These are phyloP conservation scores for Pipistrellus kuhlii DNA, from an alignment of 2,797 vertebrate genomes.

Conservation along the genomic window DNA sequence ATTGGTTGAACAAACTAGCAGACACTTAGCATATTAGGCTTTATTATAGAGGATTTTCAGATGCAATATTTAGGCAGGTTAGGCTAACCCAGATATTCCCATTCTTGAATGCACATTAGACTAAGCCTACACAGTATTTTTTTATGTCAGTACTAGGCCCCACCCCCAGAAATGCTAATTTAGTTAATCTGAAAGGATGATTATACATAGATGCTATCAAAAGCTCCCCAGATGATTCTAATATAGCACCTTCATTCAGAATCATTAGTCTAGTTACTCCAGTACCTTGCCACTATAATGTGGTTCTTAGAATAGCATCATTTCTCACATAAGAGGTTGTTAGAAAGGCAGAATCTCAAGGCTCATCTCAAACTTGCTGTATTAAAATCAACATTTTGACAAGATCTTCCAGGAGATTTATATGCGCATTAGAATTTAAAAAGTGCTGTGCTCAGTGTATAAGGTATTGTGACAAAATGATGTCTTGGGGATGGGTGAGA, in stretches of 20 bases:
- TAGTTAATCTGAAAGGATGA: background rate
- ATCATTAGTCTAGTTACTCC: background rate
- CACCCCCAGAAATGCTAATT: background rate
- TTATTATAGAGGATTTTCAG: background rate
- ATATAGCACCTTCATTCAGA: background rate
- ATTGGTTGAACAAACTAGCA: no score
- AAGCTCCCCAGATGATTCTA: background rate
- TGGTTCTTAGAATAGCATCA: background rate
- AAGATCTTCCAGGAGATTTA: constrained; percentile 18
- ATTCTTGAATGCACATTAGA: background rate
- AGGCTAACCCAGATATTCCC: background rate
- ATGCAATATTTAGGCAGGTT: background rate
- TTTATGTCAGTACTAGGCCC: background rate
- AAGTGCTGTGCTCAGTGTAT: background rate
- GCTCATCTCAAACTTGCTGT: background rate
- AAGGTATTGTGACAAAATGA: background rate
- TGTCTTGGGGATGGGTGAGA: background rate
- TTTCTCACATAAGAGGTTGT: background rate
- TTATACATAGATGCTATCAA: background rate
- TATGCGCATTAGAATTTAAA: background rate
- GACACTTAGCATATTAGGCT: no score
- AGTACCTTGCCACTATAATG: background rate
- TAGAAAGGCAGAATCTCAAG: background rate
- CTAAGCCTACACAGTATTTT: background rate
- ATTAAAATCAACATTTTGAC: constrained; percentile 2